Evolutionary conservation across 2,797 vertebrate genomes (phyloP).

Genomic region (Dicrostonyx torquatus): DNA sequence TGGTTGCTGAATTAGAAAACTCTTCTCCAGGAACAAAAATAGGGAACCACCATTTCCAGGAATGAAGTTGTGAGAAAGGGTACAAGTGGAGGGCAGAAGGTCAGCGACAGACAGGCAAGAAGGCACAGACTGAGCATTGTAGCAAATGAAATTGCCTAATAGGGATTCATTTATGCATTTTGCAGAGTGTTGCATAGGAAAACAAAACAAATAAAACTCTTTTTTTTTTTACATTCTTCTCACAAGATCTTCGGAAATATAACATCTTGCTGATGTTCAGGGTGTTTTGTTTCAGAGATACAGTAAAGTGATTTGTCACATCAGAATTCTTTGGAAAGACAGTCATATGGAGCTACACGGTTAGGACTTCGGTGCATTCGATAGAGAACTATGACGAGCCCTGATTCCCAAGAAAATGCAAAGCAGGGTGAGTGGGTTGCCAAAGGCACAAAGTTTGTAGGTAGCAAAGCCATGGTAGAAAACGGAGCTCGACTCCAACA

Average conservation of each 20-base stretch:
- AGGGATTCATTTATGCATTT: neutral
- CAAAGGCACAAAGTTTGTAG: neutral
- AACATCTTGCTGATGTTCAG: neutral
- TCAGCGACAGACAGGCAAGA: neutral
- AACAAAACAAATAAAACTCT: neutral
- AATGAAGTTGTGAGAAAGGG: neutral
- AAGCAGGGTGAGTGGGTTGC: neutral
- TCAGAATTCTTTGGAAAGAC: neutral
- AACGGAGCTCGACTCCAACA: neutral
- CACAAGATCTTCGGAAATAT: constrained; percentile 11
- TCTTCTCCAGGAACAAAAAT: neutral
- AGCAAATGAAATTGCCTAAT: neutral
- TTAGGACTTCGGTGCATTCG: neutral
- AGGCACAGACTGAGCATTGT: neutral
- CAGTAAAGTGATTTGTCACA: neutral
- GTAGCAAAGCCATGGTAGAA: neutral
- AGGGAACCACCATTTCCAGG: neutral
- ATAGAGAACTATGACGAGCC: neutral
- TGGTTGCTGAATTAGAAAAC: neutral
- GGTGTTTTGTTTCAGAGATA: neutral
- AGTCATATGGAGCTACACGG: neutral
- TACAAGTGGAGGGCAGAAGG: neutral
- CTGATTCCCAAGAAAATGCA: neutral
- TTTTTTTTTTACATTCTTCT: neutral
- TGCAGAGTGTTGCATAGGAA: neutral